Conservation (phyloP, 2,888 invertebrate species). For the Melanotus villosus region DNA sequence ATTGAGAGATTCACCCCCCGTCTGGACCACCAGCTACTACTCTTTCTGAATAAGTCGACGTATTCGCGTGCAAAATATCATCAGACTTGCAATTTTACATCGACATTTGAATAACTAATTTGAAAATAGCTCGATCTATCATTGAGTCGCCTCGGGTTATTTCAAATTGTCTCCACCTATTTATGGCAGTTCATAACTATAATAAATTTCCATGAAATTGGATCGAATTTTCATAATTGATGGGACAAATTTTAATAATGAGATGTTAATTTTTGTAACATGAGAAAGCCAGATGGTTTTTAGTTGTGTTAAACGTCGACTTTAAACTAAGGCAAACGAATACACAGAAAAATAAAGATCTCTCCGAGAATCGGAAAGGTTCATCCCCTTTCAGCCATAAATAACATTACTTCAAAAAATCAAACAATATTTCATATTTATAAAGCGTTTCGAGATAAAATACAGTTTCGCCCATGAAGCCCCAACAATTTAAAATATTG, state of each 20-base stretch:
- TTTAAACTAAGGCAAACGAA: too few species aligned
- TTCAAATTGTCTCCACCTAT: not conserved
- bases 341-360: conserved; percentile 19
- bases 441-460: conserved; percentile 43
- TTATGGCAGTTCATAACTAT: not conserved
- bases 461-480: conserved; percentile 41
- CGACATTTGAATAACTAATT: conserved; percentile 19
- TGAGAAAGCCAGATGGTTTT: too few species aligned
- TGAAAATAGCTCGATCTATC: not conserved
- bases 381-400: conserved; percentile 42
- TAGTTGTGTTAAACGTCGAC: too few species aligned
- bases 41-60: conserved; percentile 62
- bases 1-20: conserved; percentile 67
- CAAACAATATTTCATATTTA: conserved; percentile 50
- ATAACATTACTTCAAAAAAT: conserved; percentile 48
- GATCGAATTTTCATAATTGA: not conserved
- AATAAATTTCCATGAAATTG: conserved; percentile 10
- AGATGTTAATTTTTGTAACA: conserved; percentile 1
- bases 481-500: conserved; percentile 46
- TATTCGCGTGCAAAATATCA: conserved; percentile 32
- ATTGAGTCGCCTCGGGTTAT: not conserved
- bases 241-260: conserved; percentile 1
- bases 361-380: conserved; percentile 19
- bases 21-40: conserved; percentile 64
- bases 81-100: conserved; percentile 33